Conservation (phyloP, 2,113 vertebrate genomes). For the Pristiophorus japonicus region DNA sequence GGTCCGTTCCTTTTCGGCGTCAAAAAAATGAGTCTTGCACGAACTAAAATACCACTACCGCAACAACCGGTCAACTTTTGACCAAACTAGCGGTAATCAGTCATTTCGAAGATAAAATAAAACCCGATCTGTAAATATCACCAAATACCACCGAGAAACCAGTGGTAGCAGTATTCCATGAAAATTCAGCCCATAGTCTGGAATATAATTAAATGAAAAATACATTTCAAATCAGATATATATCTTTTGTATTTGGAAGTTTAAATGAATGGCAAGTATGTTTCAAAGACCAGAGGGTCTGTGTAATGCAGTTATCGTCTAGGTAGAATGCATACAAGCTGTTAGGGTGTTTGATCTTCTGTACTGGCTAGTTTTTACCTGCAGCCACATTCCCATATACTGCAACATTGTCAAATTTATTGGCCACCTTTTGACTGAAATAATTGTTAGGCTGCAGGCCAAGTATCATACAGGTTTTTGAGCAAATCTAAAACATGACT, state of each 20-base stretch:
- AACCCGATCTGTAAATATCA: no score
- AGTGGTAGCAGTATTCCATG: no score
- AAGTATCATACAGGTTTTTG: constrained; percentile 1
- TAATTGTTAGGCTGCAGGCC: not conserved
- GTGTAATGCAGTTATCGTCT: not conserved
- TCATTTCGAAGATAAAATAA: no score
- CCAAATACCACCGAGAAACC: no score
- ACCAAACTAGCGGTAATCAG: no score
- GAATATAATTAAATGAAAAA: not conserved
- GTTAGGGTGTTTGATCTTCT: not conserved
- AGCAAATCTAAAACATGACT: not conserved
- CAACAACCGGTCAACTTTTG: no score
- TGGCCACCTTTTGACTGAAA: not conserved
- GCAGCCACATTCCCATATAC: not conserved
- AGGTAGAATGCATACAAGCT: not conserved
- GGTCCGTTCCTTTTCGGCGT: no score
- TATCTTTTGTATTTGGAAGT: not conserved
- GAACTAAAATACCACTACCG: no score
- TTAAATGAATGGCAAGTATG: not conserved
- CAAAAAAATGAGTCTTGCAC: no score
- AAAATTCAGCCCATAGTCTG: no score
- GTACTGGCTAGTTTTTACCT: not conserved
- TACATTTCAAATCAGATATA: not conserved
- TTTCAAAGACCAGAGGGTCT: constrained; percentile 6
- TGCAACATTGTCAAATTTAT: constrained; percentile 16